These are phyloP conservation scores for Hypolimnas misippus DNA, from an alignment of 2,888 invertebrate species.

Conservation along the genomic window DNA sequence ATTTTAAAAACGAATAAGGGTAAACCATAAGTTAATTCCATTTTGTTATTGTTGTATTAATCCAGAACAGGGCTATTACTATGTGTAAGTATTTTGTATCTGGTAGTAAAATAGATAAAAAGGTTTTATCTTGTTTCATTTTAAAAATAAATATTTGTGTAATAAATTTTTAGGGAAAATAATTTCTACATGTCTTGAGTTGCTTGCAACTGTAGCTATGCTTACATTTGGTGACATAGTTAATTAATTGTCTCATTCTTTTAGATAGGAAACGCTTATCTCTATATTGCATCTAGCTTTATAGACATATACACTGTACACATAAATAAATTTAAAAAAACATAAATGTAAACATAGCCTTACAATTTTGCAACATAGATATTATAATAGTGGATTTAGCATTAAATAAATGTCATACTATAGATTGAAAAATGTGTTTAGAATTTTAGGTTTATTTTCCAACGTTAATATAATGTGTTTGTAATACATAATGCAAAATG, in stretches of 20 bases:
- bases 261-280: not conserved
- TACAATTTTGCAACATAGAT: not conserved
- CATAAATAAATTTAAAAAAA: not conserved
- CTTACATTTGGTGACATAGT: not conserved
- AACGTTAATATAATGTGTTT: not conserved
- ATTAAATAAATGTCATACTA: not conserved
- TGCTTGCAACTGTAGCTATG: too few species aligned
- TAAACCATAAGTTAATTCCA: not conserved
- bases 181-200: not conserved
- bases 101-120: not conserved
- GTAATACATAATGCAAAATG: too few species aligned
- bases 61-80: slow-evolving; percentile 6
- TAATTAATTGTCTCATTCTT: too few species aligned
- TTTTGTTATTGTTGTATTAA: not conserved
- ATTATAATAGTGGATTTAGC: not conserved
- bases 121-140: not conserved
- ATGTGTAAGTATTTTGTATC: slow-evolving; percentile 9
- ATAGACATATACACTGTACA: not conserved
- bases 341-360: slow-evolving; percentile 4
- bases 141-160: not conserved
- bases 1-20: not conserved
- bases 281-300: not conserved
- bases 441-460: not conserved
- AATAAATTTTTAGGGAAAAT: not conserved
- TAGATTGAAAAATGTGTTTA: not conserved